Percentiles rank a stretch among this genome's conserved stretches.
Evolutionary conservation across 1,140 invertebrate genomes (phyloP).

Genomic region (Anagrus nilaparvatae): DNA sequence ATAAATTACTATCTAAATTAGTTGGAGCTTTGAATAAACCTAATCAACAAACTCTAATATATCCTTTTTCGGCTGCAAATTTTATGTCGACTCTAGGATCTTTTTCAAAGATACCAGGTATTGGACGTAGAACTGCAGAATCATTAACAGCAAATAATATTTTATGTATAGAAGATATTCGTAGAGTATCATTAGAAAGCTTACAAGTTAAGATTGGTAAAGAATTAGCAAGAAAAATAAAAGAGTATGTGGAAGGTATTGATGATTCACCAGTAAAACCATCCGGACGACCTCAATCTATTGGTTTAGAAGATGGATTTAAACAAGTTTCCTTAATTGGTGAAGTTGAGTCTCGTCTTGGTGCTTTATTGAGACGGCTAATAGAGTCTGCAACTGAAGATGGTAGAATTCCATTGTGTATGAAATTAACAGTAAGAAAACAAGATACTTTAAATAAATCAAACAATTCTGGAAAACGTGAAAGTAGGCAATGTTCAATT

Average conservation of each 20-base stretch:
- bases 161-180: slow-evolving; percentile 47
- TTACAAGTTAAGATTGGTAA: slow-evolving; percentile 48
- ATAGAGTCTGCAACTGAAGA: slow-evolving; percentile 61
- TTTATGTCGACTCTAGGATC: slow-evolving; percentile 53
- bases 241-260: slow-evolving; percentile 55
- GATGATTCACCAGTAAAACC: slow-evolving; percentile 59
- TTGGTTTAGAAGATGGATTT: slow-evolving; percentile 68
- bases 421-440: slow-evolving; percentile 63
- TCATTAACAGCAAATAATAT: slow-evolving; percentile 51
- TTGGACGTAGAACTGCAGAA: slow-evolving; percentile 57
- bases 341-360: slow-evolving; percentile 59
- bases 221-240: slow-evolving; percentile 56
- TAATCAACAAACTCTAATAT: slow-evolving; percentile 69
- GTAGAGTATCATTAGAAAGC: slow-evolving; percentile 45
- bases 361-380: slow-evolving; percentile 54
- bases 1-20: slow-evolving; percentile 74
- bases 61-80: slow-evolving; percentile 50
- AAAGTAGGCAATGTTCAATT: slow-evolving; percentile 61
- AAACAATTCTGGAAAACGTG: slow-evolving; percentile 48
- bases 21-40: slow-evolving; percentile 63
- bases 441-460: slow-evolving; percentile 44
- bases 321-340: slow-evolving; percentile 55
- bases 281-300: slow-evolving; percentile 55
- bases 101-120: slow-evolving; percentile 57
- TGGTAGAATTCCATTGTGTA: slow-evolving; percentile 60